Evolutionary conservation across 2,888 invertebrate genomes (phyloP).

Genomic region (Glaucopsyche alexis): DNA sequence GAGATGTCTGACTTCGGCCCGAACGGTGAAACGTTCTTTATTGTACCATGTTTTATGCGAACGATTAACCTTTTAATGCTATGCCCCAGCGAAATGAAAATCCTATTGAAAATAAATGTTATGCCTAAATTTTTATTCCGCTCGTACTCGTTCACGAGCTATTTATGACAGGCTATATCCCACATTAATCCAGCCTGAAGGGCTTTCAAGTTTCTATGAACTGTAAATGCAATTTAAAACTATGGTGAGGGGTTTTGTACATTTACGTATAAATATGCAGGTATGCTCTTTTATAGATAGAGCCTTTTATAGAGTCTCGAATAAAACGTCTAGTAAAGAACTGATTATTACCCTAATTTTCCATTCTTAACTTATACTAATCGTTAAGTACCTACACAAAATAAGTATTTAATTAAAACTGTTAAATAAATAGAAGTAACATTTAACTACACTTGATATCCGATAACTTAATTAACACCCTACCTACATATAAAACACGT

Average conservation of each 20-base stretch:
- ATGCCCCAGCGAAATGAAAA: conserved; percentile 54
- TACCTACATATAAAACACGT: too few relatives aligned
- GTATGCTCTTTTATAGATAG: too few relatives aligned
- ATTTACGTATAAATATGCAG: too few relatives aligned
- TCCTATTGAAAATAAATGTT: conserved; percentile 40
- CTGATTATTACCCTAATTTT: too few relatives aligned
- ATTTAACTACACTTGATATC: too few relatives aligned
- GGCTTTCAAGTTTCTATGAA: conserved; percentile 9
- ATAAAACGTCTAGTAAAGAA: too few relatives aligned
- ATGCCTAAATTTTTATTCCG: conserved; percentile 31
- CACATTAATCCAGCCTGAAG: conserved; percentile 16
- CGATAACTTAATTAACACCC: too few relatives aligned
- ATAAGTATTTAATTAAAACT: too few relatives aligned
- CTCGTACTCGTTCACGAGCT: background rate
- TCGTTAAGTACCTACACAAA: too few relatives aligned
- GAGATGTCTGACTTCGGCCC: conserved; percentile 75
- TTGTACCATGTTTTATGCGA: conserved; percentile 76
- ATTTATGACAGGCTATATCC: conserved; percentile 23
- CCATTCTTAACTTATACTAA: too few relatives aligned
- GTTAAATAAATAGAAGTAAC: too few relatives aligned
- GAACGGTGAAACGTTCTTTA: conserved; percentile 74
- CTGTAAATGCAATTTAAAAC: conserved; percentile 7
- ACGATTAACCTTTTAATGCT: conserved; percentile 78
- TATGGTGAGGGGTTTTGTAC: background rate
- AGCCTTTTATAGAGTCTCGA: too few relatives aligned